These are phyloP conservation scores for Tenodera sinensis DNA, from an alignment of 2,888 invertebrate genomes.

Conservation along the genomic window DNA sequence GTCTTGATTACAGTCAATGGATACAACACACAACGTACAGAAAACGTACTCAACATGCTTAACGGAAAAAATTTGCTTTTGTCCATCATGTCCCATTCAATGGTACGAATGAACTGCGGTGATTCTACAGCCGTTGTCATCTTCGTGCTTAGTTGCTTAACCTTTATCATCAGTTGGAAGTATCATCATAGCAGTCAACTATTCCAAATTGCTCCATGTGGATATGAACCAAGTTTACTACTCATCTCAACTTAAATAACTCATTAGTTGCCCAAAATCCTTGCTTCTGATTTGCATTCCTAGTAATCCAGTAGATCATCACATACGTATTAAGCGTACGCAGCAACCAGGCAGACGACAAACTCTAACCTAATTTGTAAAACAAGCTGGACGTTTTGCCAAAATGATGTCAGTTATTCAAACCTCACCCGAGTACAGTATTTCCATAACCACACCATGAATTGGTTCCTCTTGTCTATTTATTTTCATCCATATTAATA, in stretches of 20 bases:
- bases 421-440: background rate
- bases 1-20: conserved; percentile 93
- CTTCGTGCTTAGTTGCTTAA: conserved; percentile 7
- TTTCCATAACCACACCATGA: background rate
- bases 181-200: background rate
- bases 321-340: background rate
- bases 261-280: background rate
- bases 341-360: background rate
- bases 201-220: background rate
- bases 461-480: background rate
- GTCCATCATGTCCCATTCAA: conserved; percentile 99
- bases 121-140: conserved; percentile 27
- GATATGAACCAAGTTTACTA: background rate
- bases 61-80: conserved; percentile 90
- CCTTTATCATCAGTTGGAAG: conserved; percentile 22
- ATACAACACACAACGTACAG: conserved; percentile 75
- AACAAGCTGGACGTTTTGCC: background rate
- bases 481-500: no score
- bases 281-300: background rate
- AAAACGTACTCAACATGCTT: conserved; percentile 83
- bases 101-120: conserved; percentile 67
- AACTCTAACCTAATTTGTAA: background rate
- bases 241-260: background rate
- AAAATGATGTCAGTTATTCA: background rate
- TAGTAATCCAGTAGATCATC: background rate